These are phyloP conservation scores for Drosophila erecta DNA, from an alignment of 1,140 invertebrate species.

Conservation along the genomic window DNA sequence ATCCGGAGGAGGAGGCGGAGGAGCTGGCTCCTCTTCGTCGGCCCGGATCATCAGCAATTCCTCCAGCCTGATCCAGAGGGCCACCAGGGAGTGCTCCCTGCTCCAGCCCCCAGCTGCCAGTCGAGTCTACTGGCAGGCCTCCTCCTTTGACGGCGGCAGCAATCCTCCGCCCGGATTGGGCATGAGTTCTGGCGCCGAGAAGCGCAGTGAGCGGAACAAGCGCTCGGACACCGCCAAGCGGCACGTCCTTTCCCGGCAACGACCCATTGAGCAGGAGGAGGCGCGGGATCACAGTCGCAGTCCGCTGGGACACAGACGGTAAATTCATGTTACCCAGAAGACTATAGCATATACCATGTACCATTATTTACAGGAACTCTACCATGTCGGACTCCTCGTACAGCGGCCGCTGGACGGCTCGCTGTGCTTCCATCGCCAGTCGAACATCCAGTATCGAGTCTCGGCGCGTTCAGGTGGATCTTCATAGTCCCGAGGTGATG, in stretches of 20 bases:
- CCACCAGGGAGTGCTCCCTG: slow-evolving; percentile 72
- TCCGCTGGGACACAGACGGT: slow-evolving; percentile 77
- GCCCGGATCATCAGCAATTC: slow-evolving; percentile 77
- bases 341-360: background rate
- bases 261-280: slow-evolving; percentile 89
- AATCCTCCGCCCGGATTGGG: slow-evolving; percentile 45
- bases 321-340: background rate
- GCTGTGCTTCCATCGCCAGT: slow-evolving; percentile 77
- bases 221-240: slow-evolving; percentile 89
- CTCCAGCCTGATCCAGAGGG: slow-evolving; percentile 73
- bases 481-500: slow-evolving; percentile 80
- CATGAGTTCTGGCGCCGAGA: slow-evolving; percentile 57
- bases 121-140: slow-evolving; percentile 78
- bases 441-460: slow-evolving; percentile 83
- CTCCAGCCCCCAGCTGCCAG: slow-evolving; percentile 68
- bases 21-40: slow-evolving; percentile 35
- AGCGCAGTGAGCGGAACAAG: slow-evolving; percentile 78
- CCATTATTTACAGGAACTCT: slow-evolving; percentile 62
- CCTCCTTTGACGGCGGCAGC: slow-evolving; percentile 86
- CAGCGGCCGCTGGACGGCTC: slow-evolving; percentile 80
- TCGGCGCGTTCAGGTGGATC: slow-evolving; percentile 75
- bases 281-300: slow-evolving; percentile 56
- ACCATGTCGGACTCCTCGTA: slow-evolving; percentile 83
- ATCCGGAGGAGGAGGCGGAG: slow-evolving; percentile 5
- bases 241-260: slow-evolving; percentile 90